A percentile compares a stretch with the other conserved stretches of the same genome.
Conservation (phyloP, 2,113 vertebrate genomes). For the Mohoua ochrocephala region DNA sequence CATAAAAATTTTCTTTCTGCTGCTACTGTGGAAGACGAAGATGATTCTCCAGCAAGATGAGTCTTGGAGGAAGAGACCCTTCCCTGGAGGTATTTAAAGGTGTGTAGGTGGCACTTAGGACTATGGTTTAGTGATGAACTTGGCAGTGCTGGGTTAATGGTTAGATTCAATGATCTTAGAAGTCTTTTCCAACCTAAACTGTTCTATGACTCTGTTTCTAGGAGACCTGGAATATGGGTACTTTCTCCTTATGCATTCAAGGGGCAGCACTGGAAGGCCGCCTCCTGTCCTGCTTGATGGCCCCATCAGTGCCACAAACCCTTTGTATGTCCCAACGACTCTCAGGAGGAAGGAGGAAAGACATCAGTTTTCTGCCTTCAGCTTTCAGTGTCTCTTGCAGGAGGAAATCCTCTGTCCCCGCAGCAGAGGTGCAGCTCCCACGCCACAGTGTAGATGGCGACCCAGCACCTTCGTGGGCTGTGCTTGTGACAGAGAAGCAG, state of each 20-base stretch:
- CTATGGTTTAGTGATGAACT: not conserved
- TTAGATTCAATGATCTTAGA: not conserved
- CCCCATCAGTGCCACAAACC: not conserved
- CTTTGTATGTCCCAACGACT: not conserved
- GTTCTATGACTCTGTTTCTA: not conserved
- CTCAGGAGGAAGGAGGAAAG: not conserved
- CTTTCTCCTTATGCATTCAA: not conserved
- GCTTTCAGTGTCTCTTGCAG: not conserved
- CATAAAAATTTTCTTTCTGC: not conserved
- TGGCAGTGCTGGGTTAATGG: too few species aligned
- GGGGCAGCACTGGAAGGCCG: not conserved
- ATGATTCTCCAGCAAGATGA: not conserved
- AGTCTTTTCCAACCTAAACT: not conserved
- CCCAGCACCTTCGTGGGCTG: fast-evolving
- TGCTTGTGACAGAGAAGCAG: not conserved
- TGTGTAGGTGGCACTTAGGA: not conserved
- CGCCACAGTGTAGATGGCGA: fast-evolving
- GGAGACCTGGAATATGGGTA: not conserved
- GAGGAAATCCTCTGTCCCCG: not conserved
- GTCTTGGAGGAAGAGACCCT: not conserved
- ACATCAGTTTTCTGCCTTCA: not conserved
- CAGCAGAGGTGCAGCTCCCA: not conserved
- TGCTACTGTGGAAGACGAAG: not conserved
- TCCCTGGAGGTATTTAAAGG: not conserved
- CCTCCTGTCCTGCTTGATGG: not conserved